phyloP scores from a whole-genome alignment of 2,113 vertebrate genomes.

The Mus musculus region DNA sequence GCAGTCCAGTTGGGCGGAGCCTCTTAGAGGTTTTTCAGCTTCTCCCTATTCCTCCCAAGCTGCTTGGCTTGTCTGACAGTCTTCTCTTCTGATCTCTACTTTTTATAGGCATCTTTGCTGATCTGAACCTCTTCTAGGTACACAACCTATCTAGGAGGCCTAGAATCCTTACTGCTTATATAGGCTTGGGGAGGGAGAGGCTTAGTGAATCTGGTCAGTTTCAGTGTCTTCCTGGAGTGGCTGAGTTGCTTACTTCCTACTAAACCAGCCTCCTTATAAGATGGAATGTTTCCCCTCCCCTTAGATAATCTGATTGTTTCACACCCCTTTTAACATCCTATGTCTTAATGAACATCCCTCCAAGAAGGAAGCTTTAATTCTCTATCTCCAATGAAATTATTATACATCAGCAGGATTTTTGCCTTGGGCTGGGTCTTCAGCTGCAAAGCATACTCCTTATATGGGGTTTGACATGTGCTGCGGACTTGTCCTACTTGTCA shows the following conservation, averaged over 20 bases:
- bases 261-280: not conserved
- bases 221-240: not conserved
- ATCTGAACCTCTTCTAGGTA: not conserved
- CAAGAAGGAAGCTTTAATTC: not conserved
- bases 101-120: not conserved
- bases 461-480: not conserved
- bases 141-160: not conserved
- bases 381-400: not conserved
- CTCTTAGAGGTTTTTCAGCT: not conserved
- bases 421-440: not conserved
- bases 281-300: not conserved
- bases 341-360: not conserved
- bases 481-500: not conserved
- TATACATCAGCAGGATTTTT: not conserved
- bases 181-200: not conserved
- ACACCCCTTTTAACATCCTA: not conserved
- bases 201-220: not conserved
- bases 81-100: not conserved
- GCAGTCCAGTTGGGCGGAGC: not conserved
- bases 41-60: not conserved
- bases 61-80: not conserved
- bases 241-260: not conserved
- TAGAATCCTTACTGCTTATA: not conserved
- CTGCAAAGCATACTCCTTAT: not conserved
- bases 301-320: not conserved